Conservation (phyloP, 1,140 invertebrate genomes). For the Rhyacophila brunnea region DNA sequence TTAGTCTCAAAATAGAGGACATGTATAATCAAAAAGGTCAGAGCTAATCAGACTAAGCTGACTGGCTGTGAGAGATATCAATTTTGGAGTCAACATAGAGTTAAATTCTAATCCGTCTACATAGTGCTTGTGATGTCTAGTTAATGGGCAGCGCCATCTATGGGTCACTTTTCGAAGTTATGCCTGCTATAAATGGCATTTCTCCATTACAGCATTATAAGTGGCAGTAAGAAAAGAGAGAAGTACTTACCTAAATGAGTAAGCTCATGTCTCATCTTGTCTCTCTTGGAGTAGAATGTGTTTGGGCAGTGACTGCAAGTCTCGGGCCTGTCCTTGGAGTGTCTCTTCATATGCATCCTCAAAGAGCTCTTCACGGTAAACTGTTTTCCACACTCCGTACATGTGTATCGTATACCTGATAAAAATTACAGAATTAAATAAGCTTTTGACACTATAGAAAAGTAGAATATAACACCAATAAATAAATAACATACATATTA, state of each 20-base stretch:
- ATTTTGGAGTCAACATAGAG: no score
- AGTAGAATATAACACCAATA: not conserved
- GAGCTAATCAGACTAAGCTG: no score
- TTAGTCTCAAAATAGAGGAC: no score
- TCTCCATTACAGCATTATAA: not conserved
- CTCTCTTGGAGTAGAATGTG: slow-evolving; percentile 18
- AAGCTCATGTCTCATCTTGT: slow-evolving; percentile 11
- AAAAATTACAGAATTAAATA: not conserved
- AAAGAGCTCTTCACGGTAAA: slow-evolving; percentile 10
- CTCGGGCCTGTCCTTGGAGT: slow-evolving; percentile 2
- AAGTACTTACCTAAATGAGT: slow-evolving; percentile 9
- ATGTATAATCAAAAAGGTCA: no score
- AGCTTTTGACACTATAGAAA: not conserved
- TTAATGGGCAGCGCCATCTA: no score
- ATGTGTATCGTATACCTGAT: not conserved
- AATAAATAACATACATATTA: not conserved
- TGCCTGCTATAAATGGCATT: not conserved
- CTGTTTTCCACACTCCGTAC: slow-evolving; percentile 12
- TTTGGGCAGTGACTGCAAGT: not conserved
- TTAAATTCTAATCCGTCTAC: no score
- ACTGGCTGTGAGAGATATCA: no score
- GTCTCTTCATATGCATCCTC: not conserved
- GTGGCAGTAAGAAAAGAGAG: no score
- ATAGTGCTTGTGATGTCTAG: no score
- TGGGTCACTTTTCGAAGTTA: no score